Evolutionary conservation across 2,113 vertebrate genomes (phyloP).

Genomic region (Tachuris rubrigastra): DNA sequence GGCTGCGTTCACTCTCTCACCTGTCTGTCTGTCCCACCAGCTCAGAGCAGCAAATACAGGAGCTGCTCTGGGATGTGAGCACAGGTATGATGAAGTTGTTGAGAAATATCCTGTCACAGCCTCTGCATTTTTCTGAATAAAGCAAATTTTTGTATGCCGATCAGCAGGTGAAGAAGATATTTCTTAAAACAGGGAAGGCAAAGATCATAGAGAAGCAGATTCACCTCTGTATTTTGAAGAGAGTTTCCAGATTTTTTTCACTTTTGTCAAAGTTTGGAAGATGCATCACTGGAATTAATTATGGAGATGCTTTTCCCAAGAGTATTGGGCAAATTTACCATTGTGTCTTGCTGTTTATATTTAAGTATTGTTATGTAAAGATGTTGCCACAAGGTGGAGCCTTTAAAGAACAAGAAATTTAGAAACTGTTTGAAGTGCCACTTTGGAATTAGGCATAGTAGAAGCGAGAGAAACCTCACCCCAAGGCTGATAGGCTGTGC

Average conservation of each 20-base stretch:
- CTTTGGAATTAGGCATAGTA: background rate
- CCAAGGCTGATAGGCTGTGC: background rate
- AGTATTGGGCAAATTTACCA: background rate
- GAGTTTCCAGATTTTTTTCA: background rate
- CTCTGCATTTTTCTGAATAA: background rate
- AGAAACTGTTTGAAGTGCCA: background rate
- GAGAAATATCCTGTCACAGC: background rate
- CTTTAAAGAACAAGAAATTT: background rate
- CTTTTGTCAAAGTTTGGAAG: background rate
- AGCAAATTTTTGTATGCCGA: rapidly evolving
- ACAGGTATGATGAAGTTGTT: background rate
- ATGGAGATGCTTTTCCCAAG: background rate
- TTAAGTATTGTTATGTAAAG: background rate
- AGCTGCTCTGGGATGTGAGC: background rate
- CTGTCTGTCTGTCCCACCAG: background rate
- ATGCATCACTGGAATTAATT: background rate
- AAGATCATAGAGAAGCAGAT: background rate
- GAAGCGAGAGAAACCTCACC: background rate
- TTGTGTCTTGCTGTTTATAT: background rate
- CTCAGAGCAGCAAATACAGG: background rate
- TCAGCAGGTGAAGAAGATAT: background rate
- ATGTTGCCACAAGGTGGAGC: constrained; percentile 44
- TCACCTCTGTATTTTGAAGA: background rate
- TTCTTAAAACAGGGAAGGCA: background rate
- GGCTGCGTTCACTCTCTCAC: background rate